phyloP scores from a whole-genome alignment of 2,888 invertebrate genomes.

The Synanthedon vespiformis region DNA sequence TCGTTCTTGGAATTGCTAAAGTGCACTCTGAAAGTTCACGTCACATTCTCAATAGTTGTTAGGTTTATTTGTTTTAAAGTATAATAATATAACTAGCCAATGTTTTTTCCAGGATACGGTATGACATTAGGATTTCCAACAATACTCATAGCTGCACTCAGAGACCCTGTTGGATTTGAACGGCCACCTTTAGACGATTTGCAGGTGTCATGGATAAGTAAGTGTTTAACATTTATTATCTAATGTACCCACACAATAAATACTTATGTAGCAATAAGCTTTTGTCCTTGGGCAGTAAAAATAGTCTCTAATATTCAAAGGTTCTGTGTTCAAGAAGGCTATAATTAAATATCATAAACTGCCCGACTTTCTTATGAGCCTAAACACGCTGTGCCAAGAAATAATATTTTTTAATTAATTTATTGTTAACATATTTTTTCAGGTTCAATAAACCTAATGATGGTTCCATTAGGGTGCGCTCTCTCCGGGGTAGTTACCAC shows the following conservation, averaged over 20 bases:
- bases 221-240: too few species aligned
- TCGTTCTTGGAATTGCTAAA: too few species aligned
- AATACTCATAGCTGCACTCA: constrained; percentile 81
- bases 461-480: constrained; percentile 83
- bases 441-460: constrained; percentile 85
- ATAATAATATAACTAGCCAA: not conserved
- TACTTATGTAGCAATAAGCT: not conserved
- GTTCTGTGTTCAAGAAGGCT: too few species aligned
- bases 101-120: constrained; percentile 72
- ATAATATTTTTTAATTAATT: too few species aligned
- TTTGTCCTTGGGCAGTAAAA: too few species aligned
- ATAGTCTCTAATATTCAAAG: too few species aligned
- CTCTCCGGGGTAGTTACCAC: constrained; percentile 79
- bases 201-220: constrained; percentile 82
- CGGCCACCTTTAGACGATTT: constrained; percentile 66
- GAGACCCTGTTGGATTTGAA: constrained; percentile 58
- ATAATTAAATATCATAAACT: too few species aligned
- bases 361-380: too few species aligned
- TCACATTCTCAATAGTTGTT: too few species aligned
- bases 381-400: too few species aligned
- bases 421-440: constrained; percentile 10
- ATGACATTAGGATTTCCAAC: constrained; percentile 86
- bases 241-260: not conserved
- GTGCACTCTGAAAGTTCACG: too few species aligned
- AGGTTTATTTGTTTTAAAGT: not conserved